These are phyloP conservation scores for Hydropsyche tenuis DNA, from an alignment of 1,140 invertebrate species.

Conservation along the genomic window DNA sequence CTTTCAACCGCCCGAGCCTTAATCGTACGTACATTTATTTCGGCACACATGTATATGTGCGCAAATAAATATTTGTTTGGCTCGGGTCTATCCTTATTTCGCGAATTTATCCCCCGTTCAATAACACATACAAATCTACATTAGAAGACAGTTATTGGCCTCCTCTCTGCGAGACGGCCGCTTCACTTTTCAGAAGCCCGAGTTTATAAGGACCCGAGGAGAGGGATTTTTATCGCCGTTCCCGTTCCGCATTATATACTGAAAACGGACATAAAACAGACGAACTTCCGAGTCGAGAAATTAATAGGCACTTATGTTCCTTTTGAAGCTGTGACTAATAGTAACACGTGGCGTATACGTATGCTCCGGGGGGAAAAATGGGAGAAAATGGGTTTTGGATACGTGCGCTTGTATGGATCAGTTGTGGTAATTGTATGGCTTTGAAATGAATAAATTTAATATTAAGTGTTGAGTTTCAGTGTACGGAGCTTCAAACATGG, in stretches of 20 bases:
- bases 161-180: conserved; percentile 1
- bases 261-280: conserved; percentile 26
- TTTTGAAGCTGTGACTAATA: conserved; percentile 22
- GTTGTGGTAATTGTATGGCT: too few relatives aligned
- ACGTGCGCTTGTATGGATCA: too few relatives aligned
- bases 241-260: background rate
- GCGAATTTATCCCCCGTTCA: conserved; percentile 6
- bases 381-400: too few relatives aligned
- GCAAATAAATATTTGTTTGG: too few relatives aligned
- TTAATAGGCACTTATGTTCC: conserved; percentile 21
- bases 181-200: conserved; percentile 15
- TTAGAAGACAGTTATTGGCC: conserved; percentile 27
- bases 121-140: conserved; percentile 22
- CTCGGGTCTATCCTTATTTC: background rate
- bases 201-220: background rate
- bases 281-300: conserved; percentile 23
- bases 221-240: conserved; percentile 17
- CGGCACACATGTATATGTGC: too few relatives aligned
- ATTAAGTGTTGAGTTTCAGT: too few relatives aligned
- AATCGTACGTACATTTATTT: too few relatives aligned
- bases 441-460: too few relatives aligned
- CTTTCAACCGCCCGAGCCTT: too few relatives aligned
- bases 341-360: conserved; percentile 8
- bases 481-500: too few relatives aligned
- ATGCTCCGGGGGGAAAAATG: too few relatives aligned